Base-by-base conservation (phyloP, 2,888 invertebrate genomes). In the Liopterus haemorrhoidalis region DNA sequence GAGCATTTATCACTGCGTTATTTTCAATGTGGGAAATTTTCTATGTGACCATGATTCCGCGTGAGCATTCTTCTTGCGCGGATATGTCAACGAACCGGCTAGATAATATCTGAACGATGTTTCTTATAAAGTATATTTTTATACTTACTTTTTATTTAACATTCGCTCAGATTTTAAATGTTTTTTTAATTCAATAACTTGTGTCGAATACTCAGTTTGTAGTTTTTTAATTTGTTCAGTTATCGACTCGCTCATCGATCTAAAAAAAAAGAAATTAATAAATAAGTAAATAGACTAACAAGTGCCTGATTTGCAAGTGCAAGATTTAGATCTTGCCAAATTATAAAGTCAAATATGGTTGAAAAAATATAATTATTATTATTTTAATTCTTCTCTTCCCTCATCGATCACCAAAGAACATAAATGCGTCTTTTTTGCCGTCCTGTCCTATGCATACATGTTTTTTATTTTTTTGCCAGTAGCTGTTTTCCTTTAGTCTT, bases 101-200 rank as follows among this genome's bases (percentile, higher is more conserved):
- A n/a, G n/a, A n/a, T n/a, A 19, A 18, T 30, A 21, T 14, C n/a
- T 39, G 4, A 5, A 9, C 22, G 6, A 12, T 12, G 27, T 11
- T 6, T 32, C 24, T n/a, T 12, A 18, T 46, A 37, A 19, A 24
- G 6, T 41, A 41, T 48, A 49, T 35, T 40, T 24, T 6, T 9
- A 44, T 52, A 56, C 65, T 63, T 60, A 75, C 77, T 69, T 77
- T 63, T 69, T 74, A 60, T 72, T 81, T 36, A 76, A 68, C 58
- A 71, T 73, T 63, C 72, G 78, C 67, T 76, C 81, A 52, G 66
- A 70, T 61, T 72, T 74, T 55, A 76, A 71, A 63, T 75, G 78
- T 57, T 71, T 72, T 55, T 73, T 76, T 18, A 79, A 63, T 64
- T 72, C 77, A 56, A 70, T 78, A 35, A 74, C 54, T 20, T 56